Evolutionary conservation across 2,113 vertebrate species (phyloP), one percentile per base, ranked within the genome.

Genomic region (Rhagologus leucostigma): DNA sequence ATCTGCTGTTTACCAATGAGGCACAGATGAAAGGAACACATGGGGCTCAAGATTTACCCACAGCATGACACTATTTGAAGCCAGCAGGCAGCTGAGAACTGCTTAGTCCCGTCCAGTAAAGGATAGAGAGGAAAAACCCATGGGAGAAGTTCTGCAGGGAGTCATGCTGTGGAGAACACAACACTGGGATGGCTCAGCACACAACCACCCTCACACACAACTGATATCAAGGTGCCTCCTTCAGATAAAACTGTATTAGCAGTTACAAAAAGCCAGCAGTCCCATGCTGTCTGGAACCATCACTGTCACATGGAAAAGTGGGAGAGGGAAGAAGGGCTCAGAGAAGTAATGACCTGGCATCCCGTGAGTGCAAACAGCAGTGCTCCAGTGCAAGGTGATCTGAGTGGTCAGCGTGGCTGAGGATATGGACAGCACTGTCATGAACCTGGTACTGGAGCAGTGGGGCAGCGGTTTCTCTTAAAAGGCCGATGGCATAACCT

Each of bases 1-100:
- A 75, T 95, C 73, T 90, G 76, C 85, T 90, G 90, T 81, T 96
- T 96, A 92, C 56, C 88, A 87, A 75, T 84, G 83, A 92, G 80
- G 73, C 53, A 62, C 20, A 71, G 80, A 93, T 65, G 80, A 95
- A 96, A 95, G 41, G 30, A 94, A 88, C 49, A 87, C 80, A 90
- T 26, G 53, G n/a, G 37, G 71, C 88, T 89, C 1, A 0, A 94
- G 90, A 87, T 92, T 84, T 79, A 89, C 73, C 88, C 92, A 81
- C 86, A 95, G 86, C 94, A 84, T 3, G 65, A 60, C 2, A 11
- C 39, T 65, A 49, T 89, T 62, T 73, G 77, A 96, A 94, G 73
- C 73, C 88, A 92, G 84, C 73, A 84, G 83, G 83, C 37, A 86
- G 65, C 64, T 84, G 53, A 89, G 69, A 90, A 80, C 65, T 55